phyloP scores from a whole-genome alignment of 2,888 invertebrate genomes.

The Ephialtes manifestator region DNA sequence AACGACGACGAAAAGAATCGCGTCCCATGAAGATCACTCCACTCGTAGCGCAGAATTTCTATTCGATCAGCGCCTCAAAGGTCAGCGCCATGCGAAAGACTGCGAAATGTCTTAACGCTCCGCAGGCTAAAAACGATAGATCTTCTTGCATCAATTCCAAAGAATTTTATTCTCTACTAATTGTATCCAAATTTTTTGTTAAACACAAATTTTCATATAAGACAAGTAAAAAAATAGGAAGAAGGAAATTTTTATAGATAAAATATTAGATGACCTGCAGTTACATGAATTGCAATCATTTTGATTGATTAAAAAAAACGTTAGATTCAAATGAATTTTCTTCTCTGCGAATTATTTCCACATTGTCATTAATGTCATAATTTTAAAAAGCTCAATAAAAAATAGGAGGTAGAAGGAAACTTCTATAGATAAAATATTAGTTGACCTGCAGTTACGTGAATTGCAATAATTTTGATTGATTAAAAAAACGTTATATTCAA shows the following conservation, averaged over 20 bases:
- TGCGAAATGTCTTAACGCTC: neutral
- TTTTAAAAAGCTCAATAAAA: no score
- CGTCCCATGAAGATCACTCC: neutral
- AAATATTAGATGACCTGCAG: neutral
- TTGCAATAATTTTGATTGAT: neutral
- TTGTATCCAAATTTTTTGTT: neutral
- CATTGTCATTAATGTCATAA: no score
- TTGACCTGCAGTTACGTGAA: neutral
- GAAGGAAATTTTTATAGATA: neutral
- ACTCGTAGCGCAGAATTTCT: constrained; percentile 6
- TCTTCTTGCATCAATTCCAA: neutral
- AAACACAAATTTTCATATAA: neutral
- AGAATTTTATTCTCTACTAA: neutral
- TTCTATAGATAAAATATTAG: neutral
- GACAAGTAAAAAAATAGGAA: neutral
- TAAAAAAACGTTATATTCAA: neutral
- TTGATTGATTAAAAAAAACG: neutral
- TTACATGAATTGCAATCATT: neutral
- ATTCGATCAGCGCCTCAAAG: constrained; percentile 44
- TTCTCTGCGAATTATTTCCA: no score
- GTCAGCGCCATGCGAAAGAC: constrained; percentile 35
- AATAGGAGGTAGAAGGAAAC: neutral
- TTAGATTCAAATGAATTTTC: neutral
- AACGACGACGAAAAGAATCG: constrained; percentile 27
- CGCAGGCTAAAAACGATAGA: neutral